Evolutionary conservation across 2,113 vertebrate genomes (phyloP).

Genomic region (Oenanthe oenanthe): DNA sequence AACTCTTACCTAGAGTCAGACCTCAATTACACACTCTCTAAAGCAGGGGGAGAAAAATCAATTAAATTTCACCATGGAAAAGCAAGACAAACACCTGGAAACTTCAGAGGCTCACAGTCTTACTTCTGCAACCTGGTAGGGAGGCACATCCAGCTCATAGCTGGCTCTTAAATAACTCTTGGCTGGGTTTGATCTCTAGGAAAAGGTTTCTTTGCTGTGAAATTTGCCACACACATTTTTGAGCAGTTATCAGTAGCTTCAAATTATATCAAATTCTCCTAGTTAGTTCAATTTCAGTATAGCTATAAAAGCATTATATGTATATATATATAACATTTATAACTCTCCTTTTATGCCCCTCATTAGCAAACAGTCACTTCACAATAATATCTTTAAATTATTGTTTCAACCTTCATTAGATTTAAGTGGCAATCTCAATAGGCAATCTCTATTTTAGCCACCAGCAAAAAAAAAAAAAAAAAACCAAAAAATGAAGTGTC

Average conservation of each 20-base stretch:
- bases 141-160: not conserved
- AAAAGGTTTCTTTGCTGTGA: not conserved
- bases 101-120: not conserved
- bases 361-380: not conserved
- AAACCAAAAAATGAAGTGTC: not conserved
- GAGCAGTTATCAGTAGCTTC: not conserved
- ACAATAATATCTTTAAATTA: not conserved
- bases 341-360: not conserved
- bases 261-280: not conserved
- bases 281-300: not conserved
- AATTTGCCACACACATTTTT: not conserved
- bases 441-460: not conserved
- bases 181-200: not conserved
- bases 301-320: not conserved
- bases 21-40: not conserved
- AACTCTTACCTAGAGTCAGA: not conserved
- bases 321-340: not conserved
- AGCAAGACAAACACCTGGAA: not conserved
- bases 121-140: not conserved
- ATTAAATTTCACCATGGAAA: not conserved
- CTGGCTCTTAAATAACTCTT: not conserved
- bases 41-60: not conserved
- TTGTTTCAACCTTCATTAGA: not conserved
- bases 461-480: not conserved
- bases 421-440: not conserved